phyloP scores from a whole-genome alignment of 2,113 vertebrate genomes.

The Periophthalmus modestus region DNA sequence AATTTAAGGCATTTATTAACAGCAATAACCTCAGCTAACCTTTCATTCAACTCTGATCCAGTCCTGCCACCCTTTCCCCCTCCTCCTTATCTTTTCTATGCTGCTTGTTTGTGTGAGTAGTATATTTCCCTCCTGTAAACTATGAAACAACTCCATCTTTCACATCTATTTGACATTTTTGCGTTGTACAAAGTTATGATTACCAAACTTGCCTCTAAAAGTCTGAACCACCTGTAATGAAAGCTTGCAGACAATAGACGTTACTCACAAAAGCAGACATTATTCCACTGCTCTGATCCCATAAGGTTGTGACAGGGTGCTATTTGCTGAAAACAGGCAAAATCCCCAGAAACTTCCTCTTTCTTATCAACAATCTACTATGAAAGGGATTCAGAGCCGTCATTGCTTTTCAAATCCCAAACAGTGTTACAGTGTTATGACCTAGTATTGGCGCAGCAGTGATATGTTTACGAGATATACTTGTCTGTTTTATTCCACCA shows the following conservation, averaged over 20 bases:
- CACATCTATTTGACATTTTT: not conserved
- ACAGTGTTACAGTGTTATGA: slow-evolving; percentile 7
- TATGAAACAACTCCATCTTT: not conserved
- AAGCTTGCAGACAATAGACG: slow-evolving; percentile 39
- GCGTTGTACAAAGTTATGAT: slow-evolving; percentile 2
- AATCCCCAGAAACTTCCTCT: slow-evolving; percentile 39
- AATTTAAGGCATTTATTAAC: not conserved
- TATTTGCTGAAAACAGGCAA: slow-evolving; percentile 29
- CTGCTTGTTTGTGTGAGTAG: slow-evolving; percentile 19
- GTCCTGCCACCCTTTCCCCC: slow-evolving; percentile 23
- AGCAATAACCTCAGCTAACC: slow-evolving; percentile 29
- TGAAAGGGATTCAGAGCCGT: slow-evolving; percentile 21
- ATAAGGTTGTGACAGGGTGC: slow-evolving; percentile 5
- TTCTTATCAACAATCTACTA: slow-evolving; percentile 20
- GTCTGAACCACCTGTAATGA: slow-evolving; percentile 29
- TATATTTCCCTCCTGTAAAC: slow-evolving; percentile 18
- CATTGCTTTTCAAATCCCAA: slow-evolving; percentile 16
- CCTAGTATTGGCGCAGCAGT: slow-evolving; percentile 32
- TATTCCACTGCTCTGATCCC: slow-evolving; percentile 10
- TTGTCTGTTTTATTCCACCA: slow-evolving; percentile 47
- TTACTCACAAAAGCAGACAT: slow-evolving; percentile 55
- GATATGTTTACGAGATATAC: slow-evolving; percentile 59
- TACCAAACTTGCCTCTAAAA: not conserved
- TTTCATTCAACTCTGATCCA: slow-evolving; percentile 26
- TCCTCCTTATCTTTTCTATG: slow-evolving; percentile 25